These are phyloP conservation scores for Canis aureus DNA, from an alignment of 2,113 vertebrate species.

Conservation along the genomic window DNA sequence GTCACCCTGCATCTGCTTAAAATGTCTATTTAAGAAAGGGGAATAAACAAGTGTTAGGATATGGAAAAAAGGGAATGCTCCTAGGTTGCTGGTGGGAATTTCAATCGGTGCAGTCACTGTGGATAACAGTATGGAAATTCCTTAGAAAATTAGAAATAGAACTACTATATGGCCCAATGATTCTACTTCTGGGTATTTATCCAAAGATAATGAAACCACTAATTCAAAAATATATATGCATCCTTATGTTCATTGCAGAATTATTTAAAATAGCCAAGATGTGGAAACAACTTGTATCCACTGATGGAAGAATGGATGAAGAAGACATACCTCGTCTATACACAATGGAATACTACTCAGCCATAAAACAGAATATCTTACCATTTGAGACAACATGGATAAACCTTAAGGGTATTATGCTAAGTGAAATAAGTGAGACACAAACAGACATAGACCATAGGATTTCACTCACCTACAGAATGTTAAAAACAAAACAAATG, in stretches of 20 bases:
- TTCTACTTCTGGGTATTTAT: not conserved
- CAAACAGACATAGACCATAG: not conserved
- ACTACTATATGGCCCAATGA: not conserved
- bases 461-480: not conserved
- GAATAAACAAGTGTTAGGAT: not conserved
- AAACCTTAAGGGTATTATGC: not conserved
- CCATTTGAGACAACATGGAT: not conserved
- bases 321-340: not conserved
- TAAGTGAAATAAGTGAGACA: not conserved
- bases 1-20: not conserved
- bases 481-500: not conserved
- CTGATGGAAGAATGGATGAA: not conserved
- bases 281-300: not conserved
- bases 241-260: not conserved
- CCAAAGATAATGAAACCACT: not conserved
- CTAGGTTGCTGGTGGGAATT: not conserved
- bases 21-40: not conserved
- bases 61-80: not conserved
- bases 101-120: not conserved
- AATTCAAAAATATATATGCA: not conserved
- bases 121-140: not conserved
- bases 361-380: not conserved
- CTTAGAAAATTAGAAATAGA: not conserved
- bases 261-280: not conserved
- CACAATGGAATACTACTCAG: not conserved